Evolutionary conservation across 2,888 invertebrate genomes (phyloP), one percentile per base, ranked within the genome.

Genomic region (Globia sparganii): DNA sequence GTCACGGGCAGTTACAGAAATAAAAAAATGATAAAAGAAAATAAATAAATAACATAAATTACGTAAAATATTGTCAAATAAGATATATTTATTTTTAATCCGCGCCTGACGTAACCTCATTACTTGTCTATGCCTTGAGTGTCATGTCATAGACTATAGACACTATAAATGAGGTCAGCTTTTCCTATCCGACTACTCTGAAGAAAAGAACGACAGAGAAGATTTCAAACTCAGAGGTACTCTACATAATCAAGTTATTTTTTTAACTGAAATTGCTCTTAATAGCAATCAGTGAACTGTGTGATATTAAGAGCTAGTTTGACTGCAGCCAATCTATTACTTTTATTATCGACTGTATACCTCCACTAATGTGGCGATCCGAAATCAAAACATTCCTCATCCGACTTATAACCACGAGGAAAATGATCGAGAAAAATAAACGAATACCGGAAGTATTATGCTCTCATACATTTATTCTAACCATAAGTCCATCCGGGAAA

Each of bases 381-480:
- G 18, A 31, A 78, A 66, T 40, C 78, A 72, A 72, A 81, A 61
- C 56, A 65, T 69, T 21, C 25, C 37, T 31, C 34, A 53, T 72
- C 58, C 43, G 11, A 43, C 46, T 72, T 70, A 65, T 58, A 43
- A 40, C 25, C n/a, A 83, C 31, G 34, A 83, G 86, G 86, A 84
- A 83, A 84, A 86, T 72, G 28, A 72, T 75, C 15, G 31, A 74
- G 84, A 75, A 86, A 85, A 84, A 66, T 83, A 79, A 75, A 83
- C 68, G 56, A 86, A 72, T 66, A 75, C 9, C 66, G 61, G 31
- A 83, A 75, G 66, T 78, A 78, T 84, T 72, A 78, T 70, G 69
- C 21, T 69, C 62, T 73, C 68, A 83, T 64, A 72, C 84, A 86
- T 83, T 72, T 86, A 83, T 86, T 86, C 71, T 49, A 25, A 67